Percentiles rank a stretch among this genome's conserved stretches.
These are phyloP conservation scores for human (Homo sapiens) DNA, from an alignment of 2,113 vertebrate species.

Conservation along the genomic window DNA sequence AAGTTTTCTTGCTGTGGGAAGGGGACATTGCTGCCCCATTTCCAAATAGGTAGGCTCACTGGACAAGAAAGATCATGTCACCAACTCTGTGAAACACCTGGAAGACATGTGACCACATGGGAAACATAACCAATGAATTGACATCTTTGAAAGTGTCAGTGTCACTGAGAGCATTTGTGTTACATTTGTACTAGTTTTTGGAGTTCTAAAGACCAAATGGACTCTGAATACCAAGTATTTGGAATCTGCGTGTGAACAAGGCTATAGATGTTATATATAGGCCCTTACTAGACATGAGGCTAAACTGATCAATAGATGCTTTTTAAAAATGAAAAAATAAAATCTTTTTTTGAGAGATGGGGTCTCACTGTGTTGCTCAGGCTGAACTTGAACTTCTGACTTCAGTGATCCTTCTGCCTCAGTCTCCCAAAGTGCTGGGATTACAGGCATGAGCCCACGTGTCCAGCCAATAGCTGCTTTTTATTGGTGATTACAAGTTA, in stretches of 20 bases:
- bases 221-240: not conserved
- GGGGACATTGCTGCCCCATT: not conserved
- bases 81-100: not conserved
- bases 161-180: not conserved
- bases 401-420: too few relatives aligned
- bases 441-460: too few relatives aligned
- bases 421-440: too few relatives aligned
- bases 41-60: not conserved
- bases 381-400: too few relatives aligned
- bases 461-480: not conserved
- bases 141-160: not conserved
- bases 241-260: not conserved
- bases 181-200: slow-evolving; percentile 8
- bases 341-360: not conserved
- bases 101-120: not conserved
- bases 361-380: too few relatives aligned
- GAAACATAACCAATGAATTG: not conserved
- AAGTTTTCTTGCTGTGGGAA: not conserved
- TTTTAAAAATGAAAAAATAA: not conserved
- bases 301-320: not conserved
- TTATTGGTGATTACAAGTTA: not conserved
- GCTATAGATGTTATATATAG: not conserved
- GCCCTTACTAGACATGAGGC: not conserved
- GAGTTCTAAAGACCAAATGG: not conserved
- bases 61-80: not conserved